phyloP scores from a whole-genome alignment of 2,888 invertebrate genomes.

The Scaptomyza flava region DNA sequence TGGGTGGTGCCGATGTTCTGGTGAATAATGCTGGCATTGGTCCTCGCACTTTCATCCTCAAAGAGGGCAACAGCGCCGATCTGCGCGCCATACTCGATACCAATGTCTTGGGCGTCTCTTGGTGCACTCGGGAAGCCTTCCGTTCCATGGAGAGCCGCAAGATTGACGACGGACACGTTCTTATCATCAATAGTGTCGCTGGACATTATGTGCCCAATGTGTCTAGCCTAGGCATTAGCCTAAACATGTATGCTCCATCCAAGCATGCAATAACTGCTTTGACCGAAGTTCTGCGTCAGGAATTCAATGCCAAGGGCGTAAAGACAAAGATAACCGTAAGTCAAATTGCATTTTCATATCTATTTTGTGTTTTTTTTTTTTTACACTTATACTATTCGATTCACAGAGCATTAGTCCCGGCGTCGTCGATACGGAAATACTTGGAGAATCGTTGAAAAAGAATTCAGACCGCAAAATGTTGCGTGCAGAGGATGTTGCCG shows the following conservation, averaged over 20 bases:
- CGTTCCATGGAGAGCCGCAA: conserved; percentile 84
- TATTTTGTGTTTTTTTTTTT: no score
- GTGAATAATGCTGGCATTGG: conserved; percentile 86
- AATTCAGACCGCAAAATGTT: conserved; percentile 31
- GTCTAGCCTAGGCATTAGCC: conserved; percentile 32
- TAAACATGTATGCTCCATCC: conserved; percentile 81
- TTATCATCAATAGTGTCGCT: conserved; percentile 84
- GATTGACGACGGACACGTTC: conserved; percentile 85
- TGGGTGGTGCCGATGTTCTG: conserved; percentile 86
- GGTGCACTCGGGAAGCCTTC: conserved; percentile 85
- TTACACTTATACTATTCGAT: not conserved
- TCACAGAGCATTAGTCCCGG: conserved; percentile 81
- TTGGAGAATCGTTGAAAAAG: accelerated
- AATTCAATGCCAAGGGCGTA: conserved; percentile 71
- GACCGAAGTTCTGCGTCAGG: conserved; percentile 82
- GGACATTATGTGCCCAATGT: conserved; percentile 82
- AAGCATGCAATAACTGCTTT: conserved; percentile 83
- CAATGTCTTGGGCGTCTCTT: conserved; percentile 84
- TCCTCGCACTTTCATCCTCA: conserved; percentile 18
- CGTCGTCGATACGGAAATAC: conserved; percentile 74
- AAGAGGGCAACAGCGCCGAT: conserved; percentile 59
- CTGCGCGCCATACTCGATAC: conserved; percentile 83
- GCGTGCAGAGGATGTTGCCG: conserved; percentile 72
- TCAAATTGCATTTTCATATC: no score
- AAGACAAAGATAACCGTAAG: conserved; percentile 79